Evolutionary conservation across 2,797 vertebrate species (phyloP).

Genomic region (Synanceia verrucosa): DNA sequence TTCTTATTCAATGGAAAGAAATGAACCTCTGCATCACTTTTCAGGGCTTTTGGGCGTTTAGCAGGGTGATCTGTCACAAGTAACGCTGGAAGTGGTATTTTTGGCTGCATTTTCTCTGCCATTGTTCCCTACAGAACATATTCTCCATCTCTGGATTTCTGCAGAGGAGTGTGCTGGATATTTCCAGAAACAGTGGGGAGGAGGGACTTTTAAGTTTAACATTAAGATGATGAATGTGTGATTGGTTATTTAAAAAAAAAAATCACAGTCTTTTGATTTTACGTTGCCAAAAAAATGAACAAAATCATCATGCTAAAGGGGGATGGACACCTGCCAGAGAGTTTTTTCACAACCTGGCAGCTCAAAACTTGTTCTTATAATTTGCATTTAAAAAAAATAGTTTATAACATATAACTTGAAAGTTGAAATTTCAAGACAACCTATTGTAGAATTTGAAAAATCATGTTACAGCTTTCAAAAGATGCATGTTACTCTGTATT

Average conservation of each 20-base stretch:
- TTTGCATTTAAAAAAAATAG: no score
- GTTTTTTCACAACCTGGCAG: neutral
- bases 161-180: no score
- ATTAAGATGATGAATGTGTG: neutral
- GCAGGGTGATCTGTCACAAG: no score
- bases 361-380: neutral
- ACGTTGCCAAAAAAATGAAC: neutral
- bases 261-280: neutral
- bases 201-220: neutral
- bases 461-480: neutral
- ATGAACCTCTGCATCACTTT: no score
- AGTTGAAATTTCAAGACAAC: neutral
- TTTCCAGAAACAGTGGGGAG: no score
- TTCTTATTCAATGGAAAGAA: no score
- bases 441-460: neutral
- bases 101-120: no score
- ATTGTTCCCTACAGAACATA: no score
- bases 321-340: neutral
- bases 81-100: no score
- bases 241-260: neutral
- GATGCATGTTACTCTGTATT: fast-evolving
- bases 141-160: no score
- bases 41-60: no score
- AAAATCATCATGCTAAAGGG: neutral
- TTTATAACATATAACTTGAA: neutral